Evolutionary conservation across 2,113 vertebrate genomes (phyloP).

Genomic region (human (Homo sapiens)): GRCh38 chr1:19452501-19453000

Average conservation of each 20-base stretch:
- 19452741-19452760: neutral
- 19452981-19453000: neutral
- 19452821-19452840: neutral
- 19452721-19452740: neutral
- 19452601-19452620: neutral
- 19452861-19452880: neutral
- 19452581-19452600: neutral
- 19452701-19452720: neutral
- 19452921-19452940: neutral
- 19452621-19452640: neutral
- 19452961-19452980: neutral
- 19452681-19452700: neutral
- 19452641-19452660: rapidly evolving
- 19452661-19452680: neutral
- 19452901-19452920: neutral
- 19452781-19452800: neutral
- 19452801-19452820: neutral
- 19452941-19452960: neutral
- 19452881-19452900: neutral
- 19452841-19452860: neutral
- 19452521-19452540: rapidly evolving
- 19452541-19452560: rapidly evolving
- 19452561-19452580: neutral
- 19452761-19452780: rapidly evolving
- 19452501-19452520: neutral